Percentiles rank a stretch among this genome's conserved stretches.
Conservation (phyloP, 1,140 invertebrate species). For the Drosophila biarmipes region DNA sequence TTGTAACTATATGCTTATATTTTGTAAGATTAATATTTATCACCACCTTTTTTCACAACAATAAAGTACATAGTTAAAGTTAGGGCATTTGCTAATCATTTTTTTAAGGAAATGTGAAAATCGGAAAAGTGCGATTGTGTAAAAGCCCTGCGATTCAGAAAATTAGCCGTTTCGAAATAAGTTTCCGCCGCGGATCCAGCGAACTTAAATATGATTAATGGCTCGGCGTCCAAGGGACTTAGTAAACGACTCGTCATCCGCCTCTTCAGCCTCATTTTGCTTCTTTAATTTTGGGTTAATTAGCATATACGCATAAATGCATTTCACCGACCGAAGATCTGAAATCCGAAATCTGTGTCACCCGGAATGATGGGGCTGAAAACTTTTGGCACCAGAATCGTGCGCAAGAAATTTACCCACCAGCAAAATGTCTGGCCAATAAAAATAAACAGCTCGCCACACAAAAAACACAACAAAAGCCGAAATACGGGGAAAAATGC, state of each 20-base stretch:
- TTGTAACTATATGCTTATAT: too few relatives aligned
- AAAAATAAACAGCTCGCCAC: slow-evolving; percentile 42
- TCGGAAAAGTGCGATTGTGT: too few relatives aligned
- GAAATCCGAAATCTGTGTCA: slow-evolving; percentile 37
- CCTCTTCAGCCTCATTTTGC: slow-evolving; percentile 25
- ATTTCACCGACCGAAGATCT: slow-evolving; percentile 28
- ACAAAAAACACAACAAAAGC: slow-evolving; percentile 9
- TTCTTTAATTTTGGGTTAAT: slow-evolving; percentile 46
- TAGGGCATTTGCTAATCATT: too few relatives aligned
- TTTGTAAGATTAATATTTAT: too few relatives aligned
- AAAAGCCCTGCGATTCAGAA: background rate
- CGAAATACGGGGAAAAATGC: slow-evolving; percentile 30
- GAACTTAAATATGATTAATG: slow-evolving; percentile 26
- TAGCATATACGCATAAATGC: slow-evolving; percentile 42
- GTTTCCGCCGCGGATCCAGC: background rate
- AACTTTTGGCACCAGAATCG: slow-evolving; percentile 37
- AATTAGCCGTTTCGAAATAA: background rate
- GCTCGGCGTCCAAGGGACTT: slow-evolving; percentile 2
- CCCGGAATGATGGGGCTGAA: slow-evolving; percentile 19
- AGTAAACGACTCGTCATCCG: slow-evolving; percentile 22
- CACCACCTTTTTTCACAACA: too few relatives aligned
- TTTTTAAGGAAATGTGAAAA: too few relatives aligned
- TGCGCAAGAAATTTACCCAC: slow-evolving; percentile 16
- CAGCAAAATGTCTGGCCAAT: slow-evolving; percentile 34
- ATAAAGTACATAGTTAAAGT: too few relatives aligned